Evolutionary conservation across 2,113 vertebrate genomes (phyloP), one percentile per base, ranked within the genome.

Genomic region (Brachirus orientalis): DNA sequence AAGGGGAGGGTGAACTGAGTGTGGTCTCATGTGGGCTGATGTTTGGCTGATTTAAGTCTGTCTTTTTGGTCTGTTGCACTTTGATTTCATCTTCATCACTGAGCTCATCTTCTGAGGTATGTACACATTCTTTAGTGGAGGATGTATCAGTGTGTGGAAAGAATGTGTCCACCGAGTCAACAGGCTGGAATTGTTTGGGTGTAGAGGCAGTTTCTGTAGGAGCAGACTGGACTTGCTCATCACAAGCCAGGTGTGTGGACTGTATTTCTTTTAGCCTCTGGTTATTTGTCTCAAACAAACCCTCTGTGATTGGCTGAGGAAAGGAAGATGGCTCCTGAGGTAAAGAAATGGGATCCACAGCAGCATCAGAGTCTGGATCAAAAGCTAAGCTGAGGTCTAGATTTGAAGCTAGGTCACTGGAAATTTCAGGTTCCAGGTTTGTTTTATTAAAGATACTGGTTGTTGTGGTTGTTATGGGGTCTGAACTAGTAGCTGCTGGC

Each of bases 41-140:
- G 1, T 50, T 64, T 20, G 59, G 47, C 56, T 66, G 59, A 65
- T 67, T 64, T 18, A 58, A 38, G 41, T 52, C 56, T 4, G 35
- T 14, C 7, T 22, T 74, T 73, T 73, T 61, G 51, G 66, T 57
- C 33, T 12, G 57, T 13, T 54, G 46, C 20, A 69, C 73, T 55
- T 7, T 19, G 43, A 16, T 62, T n/a, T 70, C 72, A 19, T 61
- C 68, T 4, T 79, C 82, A 9, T 74, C 69, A 5, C 69, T 72
- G 63, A 76, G 52, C 61, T 82, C 76, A 65, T 16, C 53, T 16
- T 75, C 70, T 63, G 80, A 78, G 74, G 78, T 75, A 56, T 43
- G 38, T 43, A 10, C 20, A 53, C 59, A 55, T 59, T 82, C 67
- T 19, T 20, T 53, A 48, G 35, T 28, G 44, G 17, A 22, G 54